phyloP scores from a whole-genome alignment of 1,140 invertebrate genomes.

The Drosophila kikkawai region DNA sequence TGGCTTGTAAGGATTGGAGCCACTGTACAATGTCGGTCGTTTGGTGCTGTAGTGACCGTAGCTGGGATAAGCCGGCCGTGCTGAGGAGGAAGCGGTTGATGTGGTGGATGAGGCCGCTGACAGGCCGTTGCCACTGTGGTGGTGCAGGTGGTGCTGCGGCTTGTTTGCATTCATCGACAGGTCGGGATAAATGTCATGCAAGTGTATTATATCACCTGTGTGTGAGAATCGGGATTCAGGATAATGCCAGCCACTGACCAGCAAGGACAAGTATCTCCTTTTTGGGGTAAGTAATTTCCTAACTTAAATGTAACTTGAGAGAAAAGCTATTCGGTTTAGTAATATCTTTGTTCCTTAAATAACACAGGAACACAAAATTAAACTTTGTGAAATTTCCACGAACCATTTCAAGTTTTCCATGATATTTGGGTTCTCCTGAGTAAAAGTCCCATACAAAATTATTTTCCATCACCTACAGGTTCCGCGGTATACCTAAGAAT shows the following conservation, averaged over 20 bases:
- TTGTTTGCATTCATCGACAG: conserved; percentile 70
- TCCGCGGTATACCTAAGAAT: too few species aligned
- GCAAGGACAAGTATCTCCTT: background rate
- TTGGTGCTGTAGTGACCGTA: conserved; percentile 77
- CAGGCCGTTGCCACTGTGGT: conserved; percentile 60
- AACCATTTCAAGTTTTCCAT: too few species aligned
- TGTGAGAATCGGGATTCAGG: conserved; percentile 63
- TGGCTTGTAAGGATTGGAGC: conserved; percentile 69
- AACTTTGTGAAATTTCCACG: too few species aligned
- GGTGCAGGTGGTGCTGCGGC: conserved; percentile 58
- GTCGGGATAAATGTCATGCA: conserved; percentile 84
- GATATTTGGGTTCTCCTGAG: too few species aligned
- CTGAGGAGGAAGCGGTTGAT: conserved; percentile 35
- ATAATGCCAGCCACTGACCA: conserved; percentile 6
- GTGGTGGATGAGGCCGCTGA: conserved; percentile 53
- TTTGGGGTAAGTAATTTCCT: background rate
- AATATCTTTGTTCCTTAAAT: background rate
- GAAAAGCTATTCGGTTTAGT: background rate
- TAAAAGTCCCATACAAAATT: too few species aligned
- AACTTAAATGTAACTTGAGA: background rate
- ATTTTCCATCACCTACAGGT: too few species aligned
- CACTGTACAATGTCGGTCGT: conserved; percentile 56
- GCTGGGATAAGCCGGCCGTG: conserved; percentile 62
- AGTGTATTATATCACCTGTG: conserved; percentile 85
- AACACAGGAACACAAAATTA: too few species aligned